These are phyloP conservation scores for Drosophila anomelani DNA, from an alignment of 2,888 invertebrate genomes.

Conservation along the genomic window DNA sequence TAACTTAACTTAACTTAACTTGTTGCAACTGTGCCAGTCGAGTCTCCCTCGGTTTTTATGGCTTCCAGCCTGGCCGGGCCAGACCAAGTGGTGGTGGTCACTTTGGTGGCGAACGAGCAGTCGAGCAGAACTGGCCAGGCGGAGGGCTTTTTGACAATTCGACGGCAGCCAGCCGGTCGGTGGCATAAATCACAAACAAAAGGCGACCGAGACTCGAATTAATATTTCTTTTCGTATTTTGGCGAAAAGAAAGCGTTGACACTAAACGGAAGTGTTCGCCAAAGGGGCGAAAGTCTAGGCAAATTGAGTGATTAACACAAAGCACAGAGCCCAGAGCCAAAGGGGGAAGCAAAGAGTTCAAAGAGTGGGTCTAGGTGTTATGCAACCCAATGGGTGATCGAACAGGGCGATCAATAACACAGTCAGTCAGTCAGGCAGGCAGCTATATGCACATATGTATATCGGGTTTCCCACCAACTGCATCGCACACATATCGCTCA, in stretches of 20 bases:
- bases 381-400: constrained; percentile 3
- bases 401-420: constrained; percentile 30
- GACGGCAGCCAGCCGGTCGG: constrained; percentile 31
- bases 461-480: constrained; percentile 19
- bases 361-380: not conserved
- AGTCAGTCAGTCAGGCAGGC: not conserved
- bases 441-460: not conserved
- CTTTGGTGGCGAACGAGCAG: constrained; percentile 32
- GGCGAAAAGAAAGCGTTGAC: constrained; percentile 70
- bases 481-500: constrained; percentile 34
- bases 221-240: constrained; percentile 34
- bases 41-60: constrained; percentile 50
- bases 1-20: constrained; percentile 62
- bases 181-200: constrained; percentile 62
- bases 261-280: constrained; percentile 64
- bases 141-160: constrained; percentile 56
- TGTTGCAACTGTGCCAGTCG: constrained; percentile 74
- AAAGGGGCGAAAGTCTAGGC: constrained; percentile 64
- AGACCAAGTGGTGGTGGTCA: constrained; percentile 28
- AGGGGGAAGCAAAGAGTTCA: not conserved
- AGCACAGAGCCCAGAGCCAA: not conserved
- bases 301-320: constrained; percentile 41
- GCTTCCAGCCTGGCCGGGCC: constrained; percentile 46
- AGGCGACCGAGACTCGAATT: constrained; percentile 25
- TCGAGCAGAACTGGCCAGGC: constrained; percentile 60